Conservation (phyloP, 2,888 invertebrate genomes). For the Hylaea fasciaria region DNA sequence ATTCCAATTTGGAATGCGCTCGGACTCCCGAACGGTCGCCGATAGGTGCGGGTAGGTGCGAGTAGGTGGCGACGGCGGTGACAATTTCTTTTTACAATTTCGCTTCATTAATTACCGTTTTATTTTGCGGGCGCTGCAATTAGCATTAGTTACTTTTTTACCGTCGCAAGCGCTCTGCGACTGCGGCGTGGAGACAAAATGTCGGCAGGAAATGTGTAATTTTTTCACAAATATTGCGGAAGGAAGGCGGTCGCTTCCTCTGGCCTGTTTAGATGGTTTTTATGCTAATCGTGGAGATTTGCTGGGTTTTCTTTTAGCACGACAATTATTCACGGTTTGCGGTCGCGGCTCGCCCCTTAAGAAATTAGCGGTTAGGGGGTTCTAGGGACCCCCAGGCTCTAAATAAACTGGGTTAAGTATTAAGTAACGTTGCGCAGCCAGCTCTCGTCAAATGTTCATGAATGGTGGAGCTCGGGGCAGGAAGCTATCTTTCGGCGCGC, state of each 20-base stretch:
- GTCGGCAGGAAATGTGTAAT: constrained; percentile 80
- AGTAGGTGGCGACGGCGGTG: constrained; percentile 54
- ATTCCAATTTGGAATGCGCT: constrained; percentile 40
- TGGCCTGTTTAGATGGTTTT: constrained; percentile 82
- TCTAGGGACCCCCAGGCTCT: constrained; percentile 32
- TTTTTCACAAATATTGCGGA: constrained; percentile 83
- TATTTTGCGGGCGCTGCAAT: constrained; percentile 72
- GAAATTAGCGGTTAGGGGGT: constrained; percentile 63
- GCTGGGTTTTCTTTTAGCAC: constrained; percentile 77
- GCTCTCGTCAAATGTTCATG: constrained; percentile 45
- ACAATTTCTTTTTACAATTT: constrained; percentile 68
- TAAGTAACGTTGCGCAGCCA: constrained; percentile 42
- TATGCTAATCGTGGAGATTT: constrained; percentile 82
- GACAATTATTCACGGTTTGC: constrained; percentile 76
- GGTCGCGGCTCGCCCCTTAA: constrained; percentile 62
- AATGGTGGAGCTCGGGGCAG: constrained; percentile 37
- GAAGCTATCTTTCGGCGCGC: constrained; percentile 34
- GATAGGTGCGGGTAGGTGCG: constrained; percentile 26
- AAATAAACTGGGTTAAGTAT: constrained; percentile 45
- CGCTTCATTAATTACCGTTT: constrained; percentile 75
- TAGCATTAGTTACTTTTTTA: constrained; percentile 74
- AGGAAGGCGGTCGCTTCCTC: constrained; percentile 79
- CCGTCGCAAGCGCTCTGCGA: constrained; percentile 59
- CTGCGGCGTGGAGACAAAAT: constrained; percentile 71
- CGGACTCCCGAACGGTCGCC: constrained; percentile 35